Evolutionary conservation across 2,113 vertebrate genomes (phyloP).

Genomic region (Rhinichthys klamathensis): DNA sequence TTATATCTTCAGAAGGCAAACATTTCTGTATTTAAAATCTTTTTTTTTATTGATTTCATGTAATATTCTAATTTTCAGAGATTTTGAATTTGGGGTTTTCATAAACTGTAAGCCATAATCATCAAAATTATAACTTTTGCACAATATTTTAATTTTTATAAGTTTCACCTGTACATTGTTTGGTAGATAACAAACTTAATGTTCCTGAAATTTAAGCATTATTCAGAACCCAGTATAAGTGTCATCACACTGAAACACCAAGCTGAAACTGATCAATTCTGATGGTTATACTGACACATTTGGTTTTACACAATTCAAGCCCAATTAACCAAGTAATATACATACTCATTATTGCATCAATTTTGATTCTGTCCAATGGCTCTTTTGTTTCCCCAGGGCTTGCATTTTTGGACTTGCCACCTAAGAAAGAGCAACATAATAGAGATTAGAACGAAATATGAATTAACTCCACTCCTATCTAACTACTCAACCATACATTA

Average conservation of each 20-base stretch:
- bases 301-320: no score
- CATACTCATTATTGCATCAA: no score
- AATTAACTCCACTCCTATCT: neutral
- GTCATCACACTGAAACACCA: neutral
- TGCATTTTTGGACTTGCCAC: neutral
- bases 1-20: no score
- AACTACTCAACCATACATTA: neutral
- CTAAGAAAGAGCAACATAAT: constrained; percentile 4
- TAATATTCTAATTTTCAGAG: no score
- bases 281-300: no score
- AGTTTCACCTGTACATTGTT: neutral
- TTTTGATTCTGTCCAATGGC: neutral
- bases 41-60: no score
- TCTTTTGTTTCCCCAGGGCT: neutral
- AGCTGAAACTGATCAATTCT: neutral
- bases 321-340: no score
- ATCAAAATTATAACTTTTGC: no score
- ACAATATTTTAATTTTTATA: no score
- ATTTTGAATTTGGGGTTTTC: no score
- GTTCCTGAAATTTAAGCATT: neutral
- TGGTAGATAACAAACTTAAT: neutral
- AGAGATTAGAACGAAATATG: neutral
- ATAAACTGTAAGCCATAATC: no score
- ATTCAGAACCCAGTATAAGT: neutral
- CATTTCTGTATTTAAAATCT: no score